Evolutionary conservation across 2,888 invertebrate species (phyloP).

Genomic region (Muschampia plurimacula): DNA sequence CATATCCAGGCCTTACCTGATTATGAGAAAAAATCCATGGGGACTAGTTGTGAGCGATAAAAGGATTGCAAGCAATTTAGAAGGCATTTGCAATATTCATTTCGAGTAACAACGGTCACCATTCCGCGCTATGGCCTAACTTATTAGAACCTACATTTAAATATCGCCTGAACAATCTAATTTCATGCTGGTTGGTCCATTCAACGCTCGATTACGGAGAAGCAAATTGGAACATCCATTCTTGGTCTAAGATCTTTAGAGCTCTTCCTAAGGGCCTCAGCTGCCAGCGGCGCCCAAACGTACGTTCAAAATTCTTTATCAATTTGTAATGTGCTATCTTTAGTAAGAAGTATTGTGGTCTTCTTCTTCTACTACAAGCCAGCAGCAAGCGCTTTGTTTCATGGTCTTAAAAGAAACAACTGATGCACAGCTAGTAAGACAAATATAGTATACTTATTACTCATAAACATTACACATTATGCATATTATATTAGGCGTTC

Average conservation of each 20-base stretch:
- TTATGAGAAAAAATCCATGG: too few species aligned
- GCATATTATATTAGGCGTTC: too few species aligned
- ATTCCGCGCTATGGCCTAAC: slow-evolving; percentile 37
- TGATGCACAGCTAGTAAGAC: too few species aligned
- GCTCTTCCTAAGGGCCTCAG: slow-evolving; percentile 45
- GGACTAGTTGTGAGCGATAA: too few species aligned
- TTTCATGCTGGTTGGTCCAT: slow-evolving; percentile 77
- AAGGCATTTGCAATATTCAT: slow-evolving; percentile 19
- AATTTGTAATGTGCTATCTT: neutral
- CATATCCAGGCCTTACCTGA: too few species aligned
- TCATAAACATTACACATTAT: too few species aligned
- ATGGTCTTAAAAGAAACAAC: neutral
- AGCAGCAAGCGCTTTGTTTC: neutral
- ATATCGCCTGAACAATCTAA: slow-evolving; percentile 66
- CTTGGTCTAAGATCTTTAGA: slow-evolving; percentile 56
- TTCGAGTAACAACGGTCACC: slow-evolving; percentile 17
- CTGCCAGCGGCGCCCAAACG: slow-evolving; percentile 18
- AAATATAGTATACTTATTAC: too few species aligned
- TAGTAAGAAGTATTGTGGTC: too few species aligned
- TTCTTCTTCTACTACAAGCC: too few species aligned
- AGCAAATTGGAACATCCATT: slow-evolving; percentile 81
- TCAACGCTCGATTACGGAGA: slow-evolving; percentile 76
- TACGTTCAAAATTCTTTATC: neutral
- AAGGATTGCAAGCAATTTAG: neutral
- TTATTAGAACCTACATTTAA: slow-evolving; percentile 50